phyloP scores from a whole-genome alignment of 2,113 vertebrate species.

The Formicarius rufipectus region DNA sequence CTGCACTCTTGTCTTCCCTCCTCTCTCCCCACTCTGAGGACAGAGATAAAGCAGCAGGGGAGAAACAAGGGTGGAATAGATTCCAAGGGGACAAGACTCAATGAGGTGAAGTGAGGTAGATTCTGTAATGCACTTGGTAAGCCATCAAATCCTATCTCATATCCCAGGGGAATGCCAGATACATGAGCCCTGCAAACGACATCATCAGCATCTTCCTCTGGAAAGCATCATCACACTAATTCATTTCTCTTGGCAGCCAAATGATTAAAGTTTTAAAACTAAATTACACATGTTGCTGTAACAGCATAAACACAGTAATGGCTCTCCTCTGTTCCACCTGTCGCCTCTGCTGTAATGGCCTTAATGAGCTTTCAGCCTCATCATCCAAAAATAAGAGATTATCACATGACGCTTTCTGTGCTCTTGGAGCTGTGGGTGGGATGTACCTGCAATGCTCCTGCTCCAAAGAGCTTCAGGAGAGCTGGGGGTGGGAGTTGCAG shows the following conservation, averaged over 20 bases:
- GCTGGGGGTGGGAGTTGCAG: accelerated
- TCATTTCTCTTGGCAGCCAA: constrained; percentile 23
- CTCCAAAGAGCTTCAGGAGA: neutral
- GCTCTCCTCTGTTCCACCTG: neutral
- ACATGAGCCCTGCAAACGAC: neutral
- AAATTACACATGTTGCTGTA: neutral
- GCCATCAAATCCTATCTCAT: neutral
- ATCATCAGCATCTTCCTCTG: constrained; percentile 36
- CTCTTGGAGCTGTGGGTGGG: neutral
- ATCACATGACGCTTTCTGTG: accelerated
- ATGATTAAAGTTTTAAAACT: constrained; percentile 37
- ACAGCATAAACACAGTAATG: neutral
- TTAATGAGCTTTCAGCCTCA: constrained; percentile 11
- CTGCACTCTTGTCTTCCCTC: neutral
- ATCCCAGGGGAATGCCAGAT: neutral
- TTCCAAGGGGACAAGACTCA: neutral
- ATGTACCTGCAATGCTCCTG: neutral
- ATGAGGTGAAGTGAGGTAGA: neutral
- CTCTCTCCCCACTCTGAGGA: neutral
- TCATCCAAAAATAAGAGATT: neutral
- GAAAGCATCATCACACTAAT: neutral
- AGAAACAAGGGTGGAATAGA: neutral
- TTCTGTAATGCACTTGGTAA: neutral
- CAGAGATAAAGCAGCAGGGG: neutral
- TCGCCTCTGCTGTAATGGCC: neutral